Evolutionary conservation across 2,797 vertebrate species (phyloP), one percentile per base, ranked within the genome.

Genomic region (Tadarida brasiliensis): DNA sequence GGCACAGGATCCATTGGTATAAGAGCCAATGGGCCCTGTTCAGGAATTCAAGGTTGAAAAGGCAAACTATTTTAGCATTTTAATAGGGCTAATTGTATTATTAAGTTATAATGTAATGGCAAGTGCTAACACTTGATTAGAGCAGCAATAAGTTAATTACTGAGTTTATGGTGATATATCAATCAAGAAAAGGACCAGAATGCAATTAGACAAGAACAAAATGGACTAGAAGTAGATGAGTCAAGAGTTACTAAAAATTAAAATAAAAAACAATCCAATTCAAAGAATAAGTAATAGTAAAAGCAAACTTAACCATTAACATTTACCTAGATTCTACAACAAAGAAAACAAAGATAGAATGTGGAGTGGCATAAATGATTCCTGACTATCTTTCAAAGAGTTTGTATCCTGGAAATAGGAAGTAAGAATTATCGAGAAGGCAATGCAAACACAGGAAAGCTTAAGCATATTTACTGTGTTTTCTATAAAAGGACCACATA

Each of bases 61-160:
- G 74, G 35, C n/a, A 93, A 92, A 91, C n/a, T 78, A 39, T 70
- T 81, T 76, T 78, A 77, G n/a, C 56, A 93, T 68, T 96, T 93
- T 87, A 85, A 85, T 90, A 65, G 35, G 11, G 44, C 54, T 94
- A 90, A 93, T 90, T 91, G 24, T 76, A 81, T 95, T 95, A 87
- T 77, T 68, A 81, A 82, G 54, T 89, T 80, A 81, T 67, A 93
- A 59, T 44, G 35, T 67, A 93, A 59, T 44, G 35, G 73, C 88
- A 94, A 96, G 87, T 84, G 83, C 56, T 87, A 91, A 93, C 76
- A 93, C 83, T 95, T 80, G 85, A 94, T 95, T 95, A 94, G 28
- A 96, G 39, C n/a, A 94, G 35, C 63, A 95, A 86, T 95, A 95
- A 82, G 73, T 91, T 96, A 91, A 96, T 97, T 95, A 94, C 81